Evolutionary conservation across 2,888 invertebrate species (phyloP).

Genomic region (Molorchus minor): DNA sequence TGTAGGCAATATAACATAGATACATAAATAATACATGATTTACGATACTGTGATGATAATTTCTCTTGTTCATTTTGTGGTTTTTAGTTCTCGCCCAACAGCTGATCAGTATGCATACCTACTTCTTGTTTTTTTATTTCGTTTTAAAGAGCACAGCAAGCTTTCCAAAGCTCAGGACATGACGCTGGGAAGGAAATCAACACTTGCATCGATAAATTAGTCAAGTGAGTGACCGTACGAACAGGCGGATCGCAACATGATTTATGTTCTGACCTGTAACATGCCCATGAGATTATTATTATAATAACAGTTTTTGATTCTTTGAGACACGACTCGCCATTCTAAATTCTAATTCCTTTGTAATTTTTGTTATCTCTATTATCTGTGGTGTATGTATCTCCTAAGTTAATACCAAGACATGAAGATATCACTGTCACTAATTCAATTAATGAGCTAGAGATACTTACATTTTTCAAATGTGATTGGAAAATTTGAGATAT

Average conservation of each 20-base stretch:
- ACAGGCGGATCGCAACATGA: constrained; percentile 61
- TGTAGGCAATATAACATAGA: too few relatives aligned
- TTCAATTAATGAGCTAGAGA: too few relatives aligned
- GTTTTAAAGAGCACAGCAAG: constrained; percentile 29
- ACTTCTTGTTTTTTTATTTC: background rate
- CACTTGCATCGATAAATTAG: constrained; percentile 62
- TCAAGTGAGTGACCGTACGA: constrained; percentile 60
- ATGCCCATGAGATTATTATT: constrained; percentile 63
- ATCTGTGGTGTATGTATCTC: too few relatives aligned
- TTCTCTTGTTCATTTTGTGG: background rate
- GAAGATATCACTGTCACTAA: too few relatives aligned
- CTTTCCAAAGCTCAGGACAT: constrained; percentile 38
- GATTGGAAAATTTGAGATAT: too few relatives aligned
- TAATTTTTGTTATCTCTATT: too few relatives aligned
- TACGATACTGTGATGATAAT: background rate
- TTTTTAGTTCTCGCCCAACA: background rate
- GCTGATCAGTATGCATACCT: background rate
- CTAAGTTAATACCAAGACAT: too few relatives aligned
- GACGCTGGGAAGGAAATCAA: constrained; percentile 48
- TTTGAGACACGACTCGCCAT: constrained; percentile 52
- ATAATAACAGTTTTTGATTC: constrained; percentile 61
- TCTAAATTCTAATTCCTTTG: constrained; percentile 18
- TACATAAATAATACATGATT: too few relatives aligned
- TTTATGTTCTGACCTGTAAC: constrained; percentile 60
- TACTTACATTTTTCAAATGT: too few relatives aligned